phyloP scores from a whole-genome alignment of 2,888 invertebrate species.

The Tachystola acroxantha region DNA sequence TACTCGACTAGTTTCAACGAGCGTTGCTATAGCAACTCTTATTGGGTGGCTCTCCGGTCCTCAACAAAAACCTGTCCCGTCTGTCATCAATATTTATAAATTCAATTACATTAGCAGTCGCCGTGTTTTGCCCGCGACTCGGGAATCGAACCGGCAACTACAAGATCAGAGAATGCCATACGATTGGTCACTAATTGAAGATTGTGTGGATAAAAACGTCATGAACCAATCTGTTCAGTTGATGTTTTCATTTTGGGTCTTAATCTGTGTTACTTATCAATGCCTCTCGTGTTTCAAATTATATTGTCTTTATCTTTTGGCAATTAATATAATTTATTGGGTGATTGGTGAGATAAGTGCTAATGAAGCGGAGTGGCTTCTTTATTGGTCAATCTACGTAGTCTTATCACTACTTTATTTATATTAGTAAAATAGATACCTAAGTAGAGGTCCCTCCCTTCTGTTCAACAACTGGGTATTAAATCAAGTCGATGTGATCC shows the following conservation, averaged over 20 bases:
- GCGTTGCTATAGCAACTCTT: too few relatives aligned
- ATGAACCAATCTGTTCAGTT: constrained; percentile 20
- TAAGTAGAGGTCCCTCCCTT: too few relatives aligned
- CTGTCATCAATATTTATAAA: constrained; percentile 49
- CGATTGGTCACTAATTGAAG: constrained; percentile 39
- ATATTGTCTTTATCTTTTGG: constrained; percentile 1
- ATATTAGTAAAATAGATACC: not conserved
- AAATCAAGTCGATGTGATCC: too few relatives aligned
- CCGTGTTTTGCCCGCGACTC: constrained; percentile 33
- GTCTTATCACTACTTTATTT: not conserved
- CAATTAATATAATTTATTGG: not conserved
- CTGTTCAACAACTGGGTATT: too few relatives aligned
- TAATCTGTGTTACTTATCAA: constrained; percentile 1
- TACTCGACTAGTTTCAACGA: too few relatives aligned
- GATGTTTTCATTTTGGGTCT: constrained; percentile 9
- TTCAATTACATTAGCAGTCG: constrained; percentile 46
- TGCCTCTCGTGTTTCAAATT: constrained; percentile 1
- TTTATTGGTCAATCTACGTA: too few relatives aligned
- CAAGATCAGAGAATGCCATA: constrained; percentile 45
- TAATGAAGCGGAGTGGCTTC: not conserved
- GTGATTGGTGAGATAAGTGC: not conserved
- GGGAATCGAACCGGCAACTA: constrained; percentile 29
- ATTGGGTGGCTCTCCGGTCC: too few relatives aligned
- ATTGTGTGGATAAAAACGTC: constrained; percentile 24
- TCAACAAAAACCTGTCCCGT: constrained; percentile 16